These are phyloP conservation scores for Lottia scabra DNA, from an alignment of 2,888 invertebrate genomes.

Conservation along the genomic window DNA sequence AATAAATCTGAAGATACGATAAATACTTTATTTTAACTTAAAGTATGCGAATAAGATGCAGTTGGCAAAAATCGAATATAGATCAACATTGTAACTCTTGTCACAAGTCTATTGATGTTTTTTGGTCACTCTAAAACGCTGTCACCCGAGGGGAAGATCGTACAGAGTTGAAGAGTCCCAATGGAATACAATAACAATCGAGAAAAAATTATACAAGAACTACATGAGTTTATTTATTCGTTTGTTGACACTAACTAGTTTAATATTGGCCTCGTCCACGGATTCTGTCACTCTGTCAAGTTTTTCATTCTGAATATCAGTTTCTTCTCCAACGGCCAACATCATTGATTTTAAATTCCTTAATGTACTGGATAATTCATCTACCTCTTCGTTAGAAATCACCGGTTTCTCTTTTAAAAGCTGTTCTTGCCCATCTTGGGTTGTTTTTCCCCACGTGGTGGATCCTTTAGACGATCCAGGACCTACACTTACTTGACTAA, in stretches of 20 bases:
- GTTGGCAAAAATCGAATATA: too few species aligned
- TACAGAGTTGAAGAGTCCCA: too few species aligned
- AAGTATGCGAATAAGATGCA: too few species aligned
- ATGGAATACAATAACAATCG: too few species aligned
- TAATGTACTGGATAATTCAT: conserved; percentile 42
- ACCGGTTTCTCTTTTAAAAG: conserved; percentile 18
- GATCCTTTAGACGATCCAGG: neutral
- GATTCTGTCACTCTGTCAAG: conserved; percentile 40
- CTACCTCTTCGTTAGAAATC: conserved; percentile 46
- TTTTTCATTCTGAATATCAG: conserved; percentile 39
- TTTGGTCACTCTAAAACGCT: too few species aligned
- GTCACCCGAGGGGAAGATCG: too few species aligned
- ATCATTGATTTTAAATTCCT: conserved; percentile 46
- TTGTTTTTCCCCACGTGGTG: neutral
- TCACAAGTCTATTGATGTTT: too few species aligned
- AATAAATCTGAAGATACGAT: too few species aligned
- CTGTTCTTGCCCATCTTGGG: conserved; percentile 14
- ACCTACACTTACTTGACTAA: too few species aligned
- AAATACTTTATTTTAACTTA: too few species aligned
- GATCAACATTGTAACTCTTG: too few species aligned
- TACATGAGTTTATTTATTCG: conserved; percentile 33
- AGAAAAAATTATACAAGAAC: neutral
- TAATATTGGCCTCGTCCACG: conserved; percentile 44
- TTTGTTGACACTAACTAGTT: conserved; percentile 32
- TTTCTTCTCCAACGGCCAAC: conserved; percentile 42